Base-by-base conservation (phyloP, 1,140 invertebrate genomes). In the Euura lappo region DNA sequence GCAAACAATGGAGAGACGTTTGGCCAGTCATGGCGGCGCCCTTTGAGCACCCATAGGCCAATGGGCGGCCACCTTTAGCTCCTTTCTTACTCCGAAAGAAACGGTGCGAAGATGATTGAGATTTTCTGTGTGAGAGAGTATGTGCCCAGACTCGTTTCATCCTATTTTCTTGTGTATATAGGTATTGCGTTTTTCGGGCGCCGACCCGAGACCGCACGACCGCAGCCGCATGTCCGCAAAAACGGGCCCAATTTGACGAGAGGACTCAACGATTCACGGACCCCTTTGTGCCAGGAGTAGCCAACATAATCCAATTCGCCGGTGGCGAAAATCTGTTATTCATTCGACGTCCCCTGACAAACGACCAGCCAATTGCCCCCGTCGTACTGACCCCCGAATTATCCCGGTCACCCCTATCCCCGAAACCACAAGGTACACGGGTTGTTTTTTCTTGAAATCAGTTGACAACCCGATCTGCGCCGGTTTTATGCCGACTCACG, bases 11-110 rank as follows among this genome's bases (percentile, higher is more conserved):
- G 81, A 79, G 76, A 78, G 77, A 75, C 76, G 77, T 72, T 79
- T 79, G 77, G 80, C 82, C 80, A 86, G 85, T 87, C 86, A 87
- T 85, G 85, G 85, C 85, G 85, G 85, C 81, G 78, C 74, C 82
- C 86, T 87, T 87, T 87, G 84, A 85, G 84, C 84, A 83, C 82
- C 84, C 83, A 81, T 82, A 77, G 81, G 76, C 86, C 85, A 87
- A 87, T 87, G 78, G 78, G 72, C 77, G 80, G 73, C 65, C 77
- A 77, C 76, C 76, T 85, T 85, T 83, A 80, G 80, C 0, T 28
- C 28, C 28, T 28, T 28, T 77, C 79, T 73, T 78, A 77, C 76
- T 82, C 83, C 78, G 80, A 84, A 85, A 84, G 82, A 83, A 84
- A 79, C 78, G 76, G 75, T 72, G 76, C 74, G 77, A 76, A 73